Percentiles rank a stretch among this genome's conserved stretches.
Conservation (phyloP, 2,113 vertebrate species). For the Alligator sinensis region DNA sequence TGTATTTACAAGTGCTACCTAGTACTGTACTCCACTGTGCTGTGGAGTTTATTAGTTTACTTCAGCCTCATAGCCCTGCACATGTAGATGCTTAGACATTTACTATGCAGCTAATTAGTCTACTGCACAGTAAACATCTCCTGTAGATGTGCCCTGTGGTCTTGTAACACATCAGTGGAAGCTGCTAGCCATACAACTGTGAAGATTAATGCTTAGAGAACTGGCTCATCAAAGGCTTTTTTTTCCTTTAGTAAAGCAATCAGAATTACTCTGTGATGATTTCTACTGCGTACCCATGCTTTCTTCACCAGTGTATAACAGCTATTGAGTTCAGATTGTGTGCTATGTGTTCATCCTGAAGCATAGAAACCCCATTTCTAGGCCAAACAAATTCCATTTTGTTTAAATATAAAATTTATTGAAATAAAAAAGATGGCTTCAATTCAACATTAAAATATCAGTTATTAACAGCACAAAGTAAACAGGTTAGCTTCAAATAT, state of each 20-base stretch:
- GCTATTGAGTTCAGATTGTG: background rate
- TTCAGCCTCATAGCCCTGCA: too few species aligned
- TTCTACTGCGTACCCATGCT: background rate
- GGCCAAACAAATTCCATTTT: background rate
- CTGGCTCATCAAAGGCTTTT: background rate
- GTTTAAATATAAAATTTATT: slow-evolving; percentile 74
- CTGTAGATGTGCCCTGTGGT: background rate
- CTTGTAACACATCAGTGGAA: background rate
- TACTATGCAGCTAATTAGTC: too few species aligned
- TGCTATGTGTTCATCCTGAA: background rate
- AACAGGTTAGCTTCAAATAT: slow-evolving; percentile 16
- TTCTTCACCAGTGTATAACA: background rate
- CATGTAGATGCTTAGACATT: too few species aligned
- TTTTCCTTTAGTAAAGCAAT: background rate
- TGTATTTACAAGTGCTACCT: too few species aligned
- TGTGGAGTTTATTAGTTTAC: too few species aligned
- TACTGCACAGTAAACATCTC: too few species aligned
- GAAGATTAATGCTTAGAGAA: background rate
- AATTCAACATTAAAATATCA: background rate
- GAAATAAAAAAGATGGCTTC: background rate
- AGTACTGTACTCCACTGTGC: too few species aligned
- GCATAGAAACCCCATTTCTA: accelerated
- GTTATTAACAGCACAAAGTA: background rate
- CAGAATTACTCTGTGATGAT: background rate
- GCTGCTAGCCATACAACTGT: background rate